Evolutionary conservation across 2,888 invertebrate species (phyloP), one percentile per base, ranked within the genome.

Genomic region (Ochropleura leucogaster): DNA sequence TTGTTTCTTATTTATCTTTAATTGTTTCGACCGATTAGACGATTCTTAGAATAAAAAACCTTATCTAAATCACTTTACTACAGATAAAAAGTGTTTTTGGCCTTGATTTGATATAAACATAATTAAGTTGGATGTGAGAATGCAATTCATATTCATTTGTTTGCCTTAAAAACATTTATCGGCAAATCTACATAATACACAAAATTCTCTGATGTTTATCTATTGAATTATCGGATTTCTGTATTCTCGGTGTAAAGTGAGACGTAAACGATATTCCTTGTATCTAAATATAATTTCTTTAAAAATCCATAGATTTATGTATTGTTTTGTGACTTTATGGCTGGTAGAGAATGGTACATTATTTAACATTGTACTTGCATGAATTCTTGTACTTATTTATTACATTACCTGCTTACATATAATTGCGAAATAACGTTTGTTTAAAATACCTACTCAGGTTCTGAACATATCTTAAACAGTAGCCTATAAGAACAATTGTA

Each of bases 401-500:
- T 57, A 63, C 14, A 57, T 40, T 40, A 30, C 30, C 30, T 57
- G 30, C 30, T 8, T 40, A 30, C 16, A 40, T 16, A 59, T 16
- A 40, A 59, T 47, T 68, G 40, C 68, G 40, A 40, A 53, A 57
- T 64, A 14, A 14, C 8, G 7, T 47, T 68, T 60, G 14, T 79
- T 55, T 47, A 49, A 55, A 57, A 77, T 70, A 74, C 46, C 3
- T 59, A 62, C 10, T 51, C 51, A 73, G 51, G 18, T 47, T 71
- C 74, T 57, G 6, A 55, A 55, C 57, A 6, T 59, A 55, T 63
- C 59, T 74, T 49, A 53, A 71, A 66, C 57, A 63, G 53, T 20
- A 51, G 8, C 49, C 10, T 57, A 20, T 55, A 49, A 20, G 62
- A 71, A 69, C 77, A 77, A 53, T 83, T 80, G 72, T 72, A 59